Base-by-base conservation (phyloP, 2,797 vertebrate genomes). In the Gadopsis bispinosus region DNA sequence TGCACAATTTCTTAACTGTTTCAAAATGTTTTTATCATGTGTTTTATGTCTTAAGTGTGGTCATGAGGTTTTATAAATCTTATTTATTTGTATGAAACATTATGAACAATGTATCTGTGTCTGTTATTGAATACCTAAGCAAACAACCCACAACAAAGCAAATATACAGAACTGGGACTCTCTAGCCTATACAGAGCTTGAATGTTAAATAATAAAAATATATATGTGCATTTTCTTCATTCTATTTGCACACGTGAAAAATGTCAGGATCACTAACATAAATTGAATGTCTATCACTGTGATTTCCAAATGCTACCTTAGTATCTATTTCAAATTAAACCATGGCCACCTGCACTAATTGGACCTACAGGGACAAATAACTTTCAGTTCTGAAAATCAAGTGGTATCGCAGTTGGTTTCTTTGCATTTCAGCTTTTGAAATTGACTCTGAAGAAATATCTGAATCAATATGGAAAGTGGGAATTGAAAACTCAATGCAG, bases 311-410 rank as follows among this genome's bases (percentile, higher is more conserved):
- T 47, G 53, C 50, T 59, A 82, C 45, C 20, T 73, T 10, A 26
- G 2, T 59, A 85, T 84, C 37, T 61, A 68, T 84, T 74, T 84
- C 31, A 76, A 74, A 89, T 88, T 39, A 85, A 88, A 85, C 39
- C 69, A 20, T 61, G 47, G 75, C 58, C 76, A 81, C 63, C 58
- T 6, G 39, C 65, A 75, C 86, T 91, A 91, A 91, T 91, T 91
- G 69, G 84, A 79, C 75, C 86, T 53, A 73, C 0, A 45, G 85
- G 85, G 90, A 89, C 63, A 83, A 88, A 83, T 80, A 8, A 78
- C 80, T 80, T 83, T 62, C 54, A 75, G 37, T 58, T 80, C 26
- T 81, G 86, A 83, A 85, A 88, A 81, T 76, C 48, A 88, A 81
- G 73, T 8, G 12, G 20, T 47, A 22, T 64, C 14, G 0, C 59